Base-by-base conservation (phyloP, 2,888 invertebrate genomes). In the Microplitis deprimator region DNA sequence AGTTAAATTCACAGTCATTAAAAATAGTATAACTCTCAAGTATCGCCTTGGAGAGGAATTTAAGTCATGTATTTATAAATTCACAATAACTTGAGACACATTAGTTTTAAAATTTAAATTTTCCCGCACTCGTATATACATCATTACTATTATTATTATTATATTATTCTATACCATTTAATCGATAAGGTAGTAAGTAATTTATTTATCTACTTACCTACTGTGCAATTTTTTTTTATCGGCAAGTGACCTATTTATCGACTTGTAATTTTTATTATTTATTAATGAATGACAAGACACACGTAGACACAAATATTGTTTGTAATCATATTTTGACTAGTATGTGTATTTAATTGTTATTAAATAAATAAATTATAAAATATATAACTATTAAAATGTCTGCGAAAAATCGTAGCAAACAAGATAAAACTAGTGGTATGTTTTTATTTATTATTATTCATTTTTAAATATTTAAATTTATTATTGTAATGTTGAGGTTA, bases 401-500 rank as follows among this genome's bases (percentile, higher is more conserved):
- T 50, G 88, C 87, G 40, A 90, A 89, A 86, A 89, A 88, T 61
- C 88, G 88, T 85, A 88, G 89, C 39, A 90, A 90, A 82, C 90
- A 91, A 81, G 91, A 91, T 62, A 92, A 92, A 85, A 87, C 90
- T 40, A 92, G 92, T 76, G 90, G 90, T 90, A 82, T 80, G 83
- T 82, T 17, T 67, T 60, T 60, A 61, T 73, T 16, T 59, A 62
- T 7, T 8, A 62, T n/a, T 13, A 59, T 13, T 13, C 4, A 62
- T 6, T 62, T 16, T 17, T 50, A 29, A 59, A 8, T 20, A 62
- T 62, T 62, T 8, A n/a, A 17, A 6, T 62, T 16, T 5, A 17
- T 17, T 62, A 20, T n/a, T 17, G 0, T 62, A 16, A 16, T 20
- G 7, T 8, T 29, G 13, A 62, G 17, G 16, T 62, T 62, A 20